Evolutionary conservation across 2,888 invertebrate genomes (phyloP).

Genomic region (Polia nebulosa): DNA sequence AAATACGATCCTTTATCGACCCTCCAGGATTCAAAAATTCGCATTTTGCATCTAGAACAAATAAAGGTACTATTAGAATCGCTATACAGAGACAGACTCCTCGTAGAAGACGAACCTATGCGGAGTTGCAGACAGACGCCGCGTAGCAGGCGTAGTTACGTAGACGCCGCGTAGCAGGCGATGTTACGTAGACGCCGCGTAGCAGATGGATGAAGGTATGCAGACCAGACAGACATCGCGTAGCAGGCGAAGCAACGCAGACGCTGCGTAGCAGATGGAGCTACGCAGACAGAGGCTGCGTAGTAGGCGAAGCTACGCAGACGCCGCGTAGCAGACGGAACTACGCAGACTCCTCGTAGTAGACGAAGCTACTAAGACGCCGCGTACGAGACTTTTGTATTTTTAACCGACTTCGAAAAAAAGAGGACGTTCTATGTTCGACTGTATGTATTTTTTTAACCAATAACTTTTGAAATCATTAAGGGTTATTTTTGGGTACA

Average conservation of each 20-base stretch:
- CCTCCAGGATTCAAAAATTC: constrained; percentile 99
- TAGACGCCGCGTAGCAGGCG: not conserved
- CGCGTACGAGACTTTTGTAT: not conserved
- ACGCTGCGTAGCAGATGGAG: not conserved
- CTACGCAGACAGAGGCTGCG: not conserved
- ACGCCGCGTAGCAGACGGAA: not conserved
- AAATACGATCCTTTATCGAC: constrained; percentile 98
- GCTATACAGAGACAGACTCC: no score
- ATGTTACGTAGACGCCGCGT: not conserved
- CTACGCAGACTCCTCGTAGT: not conserved
- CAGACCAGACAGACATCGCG: not conserved
- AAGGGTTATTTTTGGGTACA: no score
- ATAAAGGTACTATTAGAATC: constrained; percentile 8
- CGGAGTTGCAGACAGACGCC: no score
- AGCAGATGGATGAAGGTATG: not conserved
- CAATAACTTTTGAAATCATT: no score
- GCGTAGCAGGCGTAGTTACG: not conserved
- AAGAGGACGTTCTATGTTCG: no score
- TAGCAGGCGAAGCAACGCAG: not conserved
- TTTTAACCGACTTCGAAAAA: no score
- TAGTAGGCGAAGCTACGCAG: not conserved
- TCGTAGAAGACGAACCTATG: not conserved
- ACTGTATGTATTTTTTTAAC: no score
- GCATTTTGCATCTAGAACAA: constrained; percentile 95
- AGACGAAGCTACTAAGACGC: not conserved